Conservation (phyloP, 2,113 vertebrate genomes). For the Myotis yumanensis region DNA sequence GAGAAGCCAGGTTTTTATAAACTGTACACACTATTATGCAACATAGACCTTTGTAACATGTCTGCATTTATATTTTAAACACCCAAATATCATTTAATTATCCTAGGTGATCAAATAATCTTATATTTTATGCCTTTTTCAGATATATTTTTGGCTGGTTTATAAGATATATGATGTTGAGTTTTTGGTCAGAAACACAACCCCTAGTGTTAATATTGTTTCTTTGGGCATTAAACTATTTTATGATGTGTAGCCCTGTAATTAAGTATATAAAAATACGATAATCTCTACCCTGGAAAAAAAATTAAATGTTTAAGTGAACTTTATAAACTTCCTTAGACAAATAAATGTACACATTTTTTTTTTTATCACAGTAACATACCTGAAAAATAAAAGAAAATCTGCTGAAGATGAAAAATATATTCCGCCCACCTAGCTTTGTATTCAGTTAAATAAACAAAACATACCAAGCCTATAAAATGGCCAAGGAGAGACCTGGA, state of each 20-base stretch:
- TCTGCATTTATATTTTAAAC: background rate
- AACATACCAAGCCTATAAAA: background rate
- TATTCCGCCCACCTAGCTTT: background rate
- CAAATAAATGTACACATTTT: background rate
- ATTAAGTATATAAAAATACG: background rate
- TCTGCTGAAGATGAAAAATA: constrained; percentile 34
- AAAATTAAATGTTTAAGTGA: background rate
- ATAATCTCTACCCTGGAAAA: background rate
- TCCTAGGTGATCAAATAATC: background rate
- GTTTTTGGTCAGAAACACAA: background rate
- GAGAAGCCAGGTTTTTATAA: background rate
- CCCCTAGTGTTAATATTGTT: background rate
- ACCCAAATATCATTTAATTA: background rate
- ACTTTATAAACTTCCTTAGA: background rate
- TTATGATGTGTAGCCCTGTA: background rate
- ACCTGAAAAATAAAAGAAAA: constrained; percentile 18
- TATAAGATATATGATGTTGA: background rate
- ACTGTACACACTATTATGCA: background rate
- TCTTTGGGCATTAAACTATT: background rate
- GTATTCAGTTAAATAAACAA: constrained; percentile 32
- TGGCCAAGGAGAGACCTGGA: background rate
- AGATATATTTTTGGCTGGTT: background rate
- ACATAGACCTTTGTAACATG: background rate
- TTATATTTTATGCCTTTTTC: background rate
- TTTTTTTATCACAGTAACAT: background rate